Conservation (phyloP, 2,113 vertebrate genomes). For the Hippocampus mohnikei region DNA sequence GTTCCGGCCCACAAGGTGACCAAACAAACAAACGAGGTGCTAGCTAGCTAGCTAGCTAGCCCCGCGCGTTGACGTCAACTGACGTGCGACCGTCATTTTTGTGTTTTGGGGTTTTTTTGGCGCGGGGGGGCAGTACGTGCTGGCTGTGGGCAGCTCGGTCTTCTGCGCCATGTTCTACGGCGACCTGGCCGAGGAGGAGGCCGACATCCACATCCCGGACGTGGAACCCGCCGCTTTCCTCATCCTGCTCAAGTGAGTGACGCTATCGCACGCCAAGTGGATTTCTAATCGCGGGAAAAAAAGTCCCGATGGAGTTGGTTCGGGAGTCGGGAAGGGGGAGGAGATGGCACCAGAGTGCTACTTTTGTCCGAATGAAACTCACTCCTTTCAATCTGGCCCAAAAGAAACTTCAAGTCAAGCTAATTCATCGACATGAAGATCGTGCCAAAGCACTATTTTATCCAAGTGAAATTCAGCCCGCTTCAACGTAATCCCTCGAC, state of each 20-base stretch:
- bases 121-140: constrained; percentile 84
- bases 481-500: not conserved
- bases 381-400: too few species aligned
- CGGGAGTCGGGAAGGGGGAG: too few species aligned
- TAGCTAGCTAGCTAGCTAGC: too few species aligned
- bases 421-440: too few species aligned
- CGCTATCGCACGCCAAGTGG: too few species aligned
- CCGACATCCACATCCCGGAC: constrained; percentile 95
- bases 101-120: not conserved
- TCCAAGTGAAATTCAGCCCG: not conserved
- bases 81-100: not conserved
- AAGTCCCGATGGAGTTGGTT: too few species aligned
- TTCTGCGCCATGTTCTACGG: constrained; percentile 99
- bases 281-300: too few species aligned
- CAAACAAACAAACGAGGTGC: not conserved
- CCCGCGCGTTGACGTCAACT: not conserved
- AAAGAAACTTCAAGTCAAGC: not conserved
- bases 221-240: constrained; percentile 97
- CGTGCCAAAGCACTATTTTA: not conserved
- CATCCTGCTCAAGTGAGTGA: constrained; percentile 92
- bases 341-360: too few species aligned
- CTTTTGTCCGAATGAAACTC: too few species aligned
- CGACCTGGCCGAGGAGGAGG: constrained; percentile 90
- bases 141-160: constrained; percentile 97
- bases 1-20: constrained; percentile 95